Conservation (phyloP, 2,888 invertebrate genomes). For the Malacosoma neustria region DNA sequence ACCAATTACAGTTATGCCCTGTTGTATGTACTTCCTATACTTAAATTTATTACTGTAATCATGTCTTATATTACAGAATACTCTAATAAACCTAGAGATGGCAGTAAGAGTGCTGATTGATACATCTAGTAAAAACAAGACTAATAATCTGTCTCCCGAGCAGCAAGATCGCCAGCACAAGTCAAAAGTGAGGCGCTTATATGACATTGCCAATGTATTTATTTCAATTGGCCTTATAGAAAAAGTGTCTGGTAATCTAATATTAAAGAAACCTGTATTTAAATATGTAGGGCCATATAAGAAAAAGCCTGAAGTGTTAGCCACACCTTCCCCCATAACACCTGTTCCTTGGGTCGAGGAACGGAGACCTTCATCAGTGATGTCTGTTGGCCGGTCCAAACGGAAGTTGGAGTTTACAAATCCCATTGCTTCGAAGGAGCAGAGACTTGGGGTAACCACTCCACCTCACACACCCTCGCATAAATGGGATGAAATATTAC, state of each 20-base stretch:
- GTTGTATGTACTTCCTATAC: too few species aligned
- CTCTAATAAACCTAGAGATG: slow-evolving; percentile 78
- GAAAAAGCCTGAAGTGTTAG: slow-evolving; percentile 37
- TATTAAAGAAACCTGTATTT: slow-evolving; percentile 79
- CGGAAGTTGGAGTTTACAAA: slow-evolving; percentile 64
- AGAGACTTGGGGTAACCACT: slow-evolving; percentile 48
- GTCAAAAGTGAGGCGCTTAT: slow-evolving; percentile 82
- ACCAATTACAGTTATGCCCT: slow-evolving; percentile 2
- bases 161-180: slow-evolving; percentile 72
- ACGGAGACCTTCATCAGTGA: slow-evolving; percentile 37
- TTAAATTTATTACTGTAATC: background rate
- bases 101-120: slow-evolving; percentile 79
- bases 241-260: slow-evolving; percentile 77
- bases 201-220: slow-evolving; percentile 86
- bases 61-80: slow-evolving; percentile 53
- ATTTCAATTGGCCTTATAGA: slow-evolving; percentile 82
- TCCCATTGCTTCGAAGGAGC: slow-evolving; percentile 44
- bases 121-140: slow-evolving; percentile 60
- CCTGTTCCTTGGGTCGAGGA: slow-evolving; percentile 44
- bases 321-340: slow-evolving; percentile 53
- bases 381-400: slow-evolving; percentile 55
- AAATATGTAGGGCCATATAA: slow-evolving; percentile 76
- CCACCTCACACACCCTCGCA: slow-evolving; percentile 65
- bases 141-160: slow-evolving; percentile 61
- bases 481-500: slow-evolving; percentile 73